These are phyloP conservation scores for Zenarchopterus dispar DNA, from an alignment of 2,797 vertebrate species.

Conservation along the genomic window DNA sequence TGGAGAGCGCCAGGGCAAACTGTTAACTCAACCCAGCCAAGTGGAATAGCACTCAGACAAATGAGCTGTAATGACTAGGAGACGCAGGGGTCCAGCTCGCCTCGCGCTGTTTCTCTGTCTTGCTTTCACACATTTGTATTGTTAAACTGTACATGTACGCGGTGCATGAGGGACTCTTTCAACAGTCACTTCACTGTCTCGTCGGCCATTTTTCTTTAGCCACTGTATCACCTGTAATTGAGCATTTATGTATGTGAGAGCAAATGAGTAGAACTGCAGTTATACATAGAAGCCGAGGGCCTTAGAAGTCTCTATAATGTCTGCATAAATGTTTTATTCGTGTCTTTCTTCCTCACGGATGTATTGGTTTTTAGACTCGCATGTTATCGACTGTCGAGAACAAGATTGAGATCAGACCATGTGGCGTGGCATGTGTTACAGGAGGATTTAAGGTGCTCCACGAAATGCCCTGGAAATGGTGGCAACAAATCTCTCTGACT, in stretches of 20 bases:
- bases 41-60: constrained; percentile 80
- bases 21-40: constrained; percentile 77
- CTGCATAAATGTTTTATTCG: no score
- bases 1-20: constrained; percentile 67
- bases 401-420: constrained; percentile 3
- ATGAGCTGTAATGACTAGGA: constrained; percentile 77
- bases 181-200: constrained; percentile 14
- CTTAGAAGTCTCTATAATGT: no score
- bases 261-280: not conserved
- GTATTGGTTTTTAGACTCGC: no score
- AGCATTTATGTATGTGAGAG: constrained; percentile 16
- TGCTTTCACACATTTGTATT: constrained; percentile 21
- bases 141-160: constrained; percentile 51
- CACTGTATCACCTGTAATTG: constrained; percentile 46
- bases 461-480: constrained; percentile 29
- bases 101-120: constrained; percentile 55
- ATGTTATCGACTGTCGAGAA: not conserved
- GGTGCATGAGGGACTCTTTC: constrained; percentile 33
- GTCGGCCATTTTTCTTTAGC: constrained; percentile 19
- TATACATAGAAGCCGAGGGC: not conserved
- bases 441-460: constrained; percentile 14
- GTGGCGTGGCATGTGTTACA: no score
- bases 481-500: constrained; percentile 28
- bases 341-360: no score
- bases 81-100: constrained; percentile 63